A percentile compares a stretch with the other conserved stretches of the same genome.
Conservation (phyloP, 2,113 vertebrate genomes). For the Callipepla californica region DNA sequence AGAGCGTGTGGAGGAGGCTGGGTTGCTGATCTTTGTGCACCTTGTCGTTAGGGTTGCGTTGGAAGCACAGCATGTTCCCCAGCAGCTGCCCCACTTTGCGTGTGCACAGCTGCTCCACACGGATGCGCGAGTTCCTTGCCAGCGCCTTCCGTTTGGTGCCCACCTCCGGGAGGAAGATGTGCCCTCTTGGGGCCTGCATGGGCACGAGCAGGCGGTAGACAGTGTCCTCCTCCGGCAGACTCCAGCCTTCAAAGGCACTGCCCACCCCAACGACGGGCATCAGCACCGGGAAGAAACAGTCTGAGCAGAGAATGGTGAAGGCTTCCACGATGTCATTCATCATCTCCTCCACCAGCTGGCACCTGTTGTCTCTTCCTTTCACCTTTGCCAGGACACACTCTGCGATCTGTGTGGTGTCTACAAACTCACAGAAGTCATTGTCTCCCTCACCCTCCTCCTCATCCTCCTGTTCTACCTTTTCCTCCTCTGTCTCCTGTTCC, state of each 20-base stretch:
- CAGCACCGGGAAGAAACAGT: neutral
- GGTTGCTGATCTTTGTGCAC: neutral
- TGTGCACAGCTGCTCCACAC: neutral
- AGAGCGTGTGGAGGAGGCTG: neutral
- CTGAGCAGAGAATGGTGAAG: no score
- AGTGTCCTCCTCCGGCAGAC: fast-evolving
- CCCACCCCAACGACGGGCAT: neutral
- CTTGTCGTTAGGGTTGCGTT: neutral
- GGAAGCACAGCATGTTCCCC: fast-evolving
- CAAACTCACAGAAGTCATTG: neutral
- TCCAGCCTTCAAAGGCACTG: neutral
- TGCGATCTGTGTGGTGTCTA: neutral
- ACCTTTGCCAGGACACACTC: no score
- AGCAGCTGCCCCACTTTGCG: fast-evolving
- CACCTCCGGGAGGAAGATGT: neutral
- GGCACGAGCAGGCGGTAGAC: no score
- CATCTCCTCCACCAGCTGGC: no score
- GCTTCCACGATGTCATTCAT: no score
- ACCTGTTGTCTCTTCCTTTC: no score
- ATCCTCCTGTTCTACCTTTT: no score
- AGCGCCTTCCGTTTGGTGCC: neutral
- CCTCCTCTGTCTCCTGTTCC: no score
- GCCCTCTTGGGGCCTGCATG: neutral
- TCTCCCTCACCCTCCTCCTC: neutral
- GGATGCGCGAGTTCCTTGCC: fast-evolving